Base-by-base conservation (phyloP, 30 jellyfish, hydroid and myxozoan species). In the Clytia hemisphaerica region DNA sequence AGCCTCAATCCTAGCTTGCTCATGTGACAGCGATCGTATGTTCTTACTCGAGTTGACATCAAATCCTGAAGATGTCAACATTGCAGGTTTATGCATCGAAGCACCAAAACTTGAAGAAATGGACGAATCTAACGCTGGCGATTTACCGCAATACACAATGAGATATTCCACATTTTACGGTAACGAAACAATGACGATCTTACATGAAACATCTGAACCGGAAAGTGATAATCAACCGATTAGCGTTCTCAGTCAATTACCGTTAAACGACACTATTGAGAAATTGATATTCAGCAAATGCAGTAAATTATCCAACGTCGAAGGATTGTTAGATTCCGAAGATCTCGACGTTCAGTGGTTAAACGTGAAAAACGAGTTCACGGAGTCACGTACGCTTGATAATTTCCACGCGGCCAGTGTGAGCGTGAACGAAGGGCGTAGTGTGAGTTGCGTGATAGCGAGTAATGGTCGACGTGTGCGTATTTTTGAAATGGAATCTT, bases 381-480 rank as follows among this genome's bases (percentile, higher is more conserved):
- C 79, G 0, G 79, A 67, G 3, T 75, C 19, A 67, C 73, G 79
- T 18, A 38, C 24, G n/a, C 40, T 67, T 26, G 79, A 67, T n/a
- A 32, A 34, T 16, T 67, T 67, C 37, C 7, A 54, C 45, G 72
- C 54, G 45, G 45, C 40, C 42, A 18, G n/a, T 37, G 18, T 67
- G 30, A 4, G 37, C 40, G 75, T 67, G 21, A 67, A 67, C 32
- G 79, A 75, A 15, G n/a, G 36, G 45, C 75, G 79, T 18, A 38
- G 45, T 27, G 79, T 67, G 12, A n/a, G 47, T 4, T 67, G 79
- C 32, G 28, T 67, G 16, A 22, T 67, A 37, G 24, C 79, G 45
- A 16, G 26, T 27, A 37, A 75, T 67, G 73, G 73, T 14, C 28
- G 79, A 25, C 72, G 79, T 28, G 78, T 67, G 15, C 73, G 73